Conservation (phyloP, 2,113 vertebrate species). For the human region DNA sequence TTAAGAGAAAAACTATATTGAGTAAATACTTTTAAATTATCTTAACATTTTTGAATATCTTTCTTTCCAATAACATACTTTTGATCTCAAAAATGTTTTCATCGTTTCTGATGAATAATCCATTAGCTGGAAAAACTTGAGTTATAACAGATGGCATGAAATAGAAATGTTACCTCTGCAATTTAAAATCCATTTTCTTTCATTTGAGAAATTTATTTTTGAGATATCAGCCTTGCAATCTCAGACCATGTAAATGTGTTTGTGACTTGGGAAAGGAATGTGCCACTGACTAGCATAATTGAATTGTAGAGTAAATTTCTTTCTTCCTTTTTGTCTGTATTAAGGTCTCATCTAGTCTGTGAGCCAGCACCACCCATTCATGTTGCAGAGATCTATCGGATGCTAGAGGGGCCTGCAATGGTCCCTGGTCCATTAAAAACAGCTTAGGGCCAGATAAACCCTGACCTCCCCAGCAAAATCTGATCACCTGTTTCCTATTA, state of each 20-base stretch:
- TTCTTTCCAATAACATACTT: slow-evolving; percentile 11
- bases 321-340: not conserved
- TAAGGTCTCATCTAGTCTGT: not conserved
- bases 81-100: not conserved
- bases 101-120: slow-evolving; percentile 47
- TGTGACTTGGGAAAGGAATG: slow-evolving; percentile 39
- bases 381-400: not conserved
- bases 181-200: slow-evolving; percentile 67
- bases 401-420: not conserved
- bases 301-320: slow-evolving; percentile 30
- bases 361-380: not conserved
- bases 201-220: slow-evolving; percentile 30
- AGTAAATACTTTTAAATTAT: not conserved
- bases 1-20: slow-evolving; percentile 28
- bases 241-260: slow-evolving; percentile 39
- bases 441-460: not conserved
- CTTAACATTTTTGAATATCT: not conserved
- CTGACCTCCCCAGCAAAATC: not conserved
- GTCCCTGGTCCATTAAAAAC: not conserved
- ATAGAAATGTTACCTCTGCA: slow-evolving; percentile 52
- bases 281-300: slow-evolving; percentile 5
- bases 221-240: slow-evolving; percentile 3
- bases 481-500: not conserved
- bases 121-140: slow-evolving; percentile 39
- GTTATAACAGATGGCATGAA: slow-evolving; percentile 55